Base-by-base conservation (phyloP, 2,888 invertebrate genomes). In the Phortica magna region DNA sequence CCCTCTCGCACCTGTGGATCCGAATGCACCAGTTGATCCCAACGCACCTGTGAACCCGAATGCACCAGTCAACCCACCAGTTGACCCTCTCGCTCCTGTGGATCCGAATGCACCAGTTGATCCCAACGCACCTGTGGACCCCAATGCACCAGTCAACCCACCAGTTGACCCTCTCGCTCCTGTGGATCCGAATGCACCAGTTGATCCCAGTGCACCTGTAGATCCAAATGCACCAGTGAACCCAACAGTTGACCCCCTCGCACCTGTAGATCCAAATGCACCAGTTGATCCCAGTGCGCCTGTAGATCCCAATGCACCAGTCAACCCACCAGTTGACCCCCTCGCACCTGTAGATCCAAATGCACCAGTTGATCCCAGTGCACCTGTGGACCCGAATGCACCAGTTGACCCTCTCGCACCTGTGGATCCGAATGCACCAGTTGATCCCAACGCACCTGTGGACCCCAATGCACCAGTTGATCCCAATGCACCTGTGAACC, bases 11-110 rank as follows among this genome's bases (percentile, higher is more conserved):
- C 76, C 81, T 2, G 73, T 75, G 0, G 73, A 78, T 12, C 81
- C 81, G 0, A 81, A 75, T 3, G 71, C 74, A 3, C 78, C 81
- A 48, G 65, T 78, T 0, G 57, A 76, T 6, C 74, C 78, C 6
- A 73, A 55, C n/a, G 65, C 61, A 14, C 77, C 80, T 12, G 68
- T 80, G 0, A 77, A 80, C 65, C 81, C 81, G 12, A 83, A 78
- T 65, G 79, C 81, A 10, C 81, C 83, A 71, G 79, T 76, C 0
- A 64, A 55, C 31, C 74, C 81, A 42, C 41, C 75, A 0, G 17
- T 17, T 59, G 71, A 77, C 43, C 82, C 80, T 0, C 79, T 55
- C 61, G 67, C 77, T 14, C 75, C 81, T 64, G 77, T 68, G 0
- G 75, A 76, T 65, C 75, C 80, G 0, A 82, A 77, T 70, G 72